Evolutionary conservation across 2,888 invertebrate species (phyloP).

Genomic region (Parthenolecanium corni): DNA sequence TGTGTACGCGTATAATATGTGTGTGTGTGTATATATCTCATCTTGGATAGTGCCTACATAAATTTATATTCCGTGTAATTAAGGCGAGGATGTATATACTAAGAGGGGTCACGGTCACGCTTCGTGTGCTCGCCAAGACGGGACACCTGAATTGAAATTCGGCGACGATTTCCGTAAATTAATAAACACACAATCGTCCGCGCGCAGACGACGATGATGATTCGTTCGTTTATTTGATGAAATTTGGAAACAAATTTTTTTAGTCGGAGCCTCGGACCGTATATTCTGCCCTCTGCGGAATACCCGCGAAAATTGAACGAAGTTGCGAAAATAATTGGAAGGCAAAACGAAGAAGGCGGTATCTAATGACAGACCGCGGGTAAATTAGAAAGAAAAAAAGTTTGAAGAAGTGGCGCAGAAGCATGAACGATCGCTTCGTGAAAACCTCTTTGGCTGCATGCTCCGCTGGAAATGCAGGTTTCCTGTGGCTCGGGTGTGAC

Average conservation of each 20-base stretch:
- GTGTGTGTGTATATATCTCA: too few relatives aligned
- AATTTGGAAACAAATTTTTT: background rate
- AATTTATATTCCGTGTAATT: slow-evolving; percentile 13
- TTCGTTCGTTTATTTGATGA: too few relatives aligned
- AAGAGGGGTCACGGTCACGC: slow-evolving; percentile 15
- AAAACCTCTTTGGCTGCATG: too few relatives aligned
- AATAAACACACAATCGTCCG: background rate
- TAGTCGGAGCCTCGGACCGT: background rate
- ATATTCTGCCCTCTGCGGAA: background rate
- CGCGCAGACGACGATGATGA: background rate
- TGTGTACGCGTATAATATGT: too few relatives aligned
- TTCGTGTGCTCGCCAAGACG: slow-evolving; percentile 10
- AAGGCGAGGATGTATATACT: slow-evolving; percentile 2
- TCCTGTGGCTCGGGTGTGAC: too few relatives aligned
- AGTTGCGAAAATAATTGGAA: background rate
- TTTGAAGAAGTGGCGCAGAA: too few relatives aligned
- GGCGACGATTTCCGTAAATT: slow-evolving; percentile 18
- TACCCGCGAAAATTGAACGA: too few relatives aligned
- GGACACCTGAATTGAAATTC: slow-evolving; percentile 10
- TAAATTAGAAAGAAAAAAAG: too few relatives aligned
- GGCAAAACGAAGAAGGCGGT: background rate
- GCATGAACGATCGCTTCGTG: too few relatives aligned
- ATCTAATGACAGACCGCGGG: background rate
- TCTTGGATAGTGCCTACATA: too few relatives aligned
- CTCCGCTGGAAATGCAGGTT: too few relatives aligned